Conservation (phyloP, 2,113 vertebrate species). For the Eulemur rufifrons region DNA sequence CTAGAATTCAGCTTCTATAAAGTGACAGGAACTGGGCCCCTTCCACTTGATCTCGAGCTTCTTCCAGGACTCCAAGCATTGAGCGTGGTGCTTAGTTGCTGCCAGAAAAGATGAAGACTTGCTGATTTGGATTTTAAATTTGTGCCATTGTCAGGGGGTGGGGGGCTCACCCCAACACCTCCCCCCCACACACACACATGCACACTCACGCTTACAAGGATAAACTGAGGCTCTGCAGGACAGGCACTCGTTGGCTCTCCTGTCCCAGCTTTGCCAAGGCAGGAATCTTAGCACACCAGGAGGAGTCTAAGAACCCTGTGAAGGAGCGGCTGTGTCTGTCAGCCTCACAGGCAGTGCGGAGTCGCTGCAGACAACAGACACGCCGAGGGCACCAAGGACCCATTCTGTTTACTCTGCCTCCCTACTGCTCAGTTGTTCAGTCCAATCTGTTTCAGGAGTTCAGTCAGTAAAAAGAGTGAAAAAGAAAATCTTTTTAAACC, state of each 20-base stretch:
- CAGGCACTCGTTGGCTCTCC: neutral
- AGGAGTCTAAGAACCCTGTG: constrained; percentile 71
- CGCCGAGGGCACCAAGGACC: constrained; percentile 34
- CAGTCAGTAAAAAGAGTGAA: constrained; percentile 60
- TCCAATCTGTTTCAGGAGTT: constrained; percentile 75
- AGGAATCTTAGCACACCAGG: constrained; percentile 61
- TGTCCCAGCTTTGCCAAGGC: neutral
- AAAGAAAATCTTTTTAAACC: constrained; percentile 51
- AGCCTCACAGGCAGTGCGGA: constrained; percentile 61
- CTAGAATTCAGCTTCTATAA: neutral
- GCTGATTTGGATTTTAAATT: neutral
- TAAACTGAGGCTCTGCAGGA: neutral
- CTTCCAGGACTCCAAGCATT: neutral
- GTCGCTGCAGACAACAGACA: constrained; percentile 70
- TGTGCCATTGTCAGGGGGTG: neutral
- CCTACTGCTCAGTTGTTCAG: constrained; percentile 67
- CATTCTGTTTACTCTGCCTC: constrained; percentile 69
- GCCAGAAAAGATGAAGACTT: neutral
- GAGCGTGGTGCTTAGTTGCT: neutral
- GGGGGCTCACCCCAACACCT: neutral
- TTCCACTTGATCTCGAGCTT: neutral
- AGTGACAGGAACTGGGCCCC: neutral
- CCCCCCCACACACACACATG: no score
- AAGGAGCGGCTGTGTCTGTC: constrained; percentile 73
- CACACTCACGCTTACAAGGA: neutral